phyloP scores from a whole-genome alignment of 1,140 invertebrate species.

The Pogonognathellus flavescens region DNA sequence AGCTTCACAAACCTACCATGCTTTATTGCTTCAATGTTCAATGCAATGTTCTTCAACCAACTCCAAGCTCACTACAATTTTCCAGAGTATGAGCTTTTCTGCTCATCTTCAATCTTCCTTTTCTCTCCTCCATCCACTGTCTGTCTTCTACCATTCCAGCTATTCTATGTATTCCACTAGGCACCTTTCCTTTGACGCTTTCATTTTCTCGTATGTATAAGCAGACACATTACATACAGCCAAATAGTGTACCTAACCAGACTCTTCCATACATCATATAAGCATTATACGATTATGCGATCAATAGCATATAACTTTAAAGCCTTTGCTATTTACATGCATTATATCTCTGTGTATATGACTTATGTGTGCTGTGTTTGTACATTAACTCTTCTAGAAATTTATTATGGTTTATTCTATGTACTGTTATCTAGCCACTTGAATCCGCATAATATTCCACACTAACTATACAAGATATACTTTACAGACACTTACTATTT shows the following conservation, averaged over 20 bases:
- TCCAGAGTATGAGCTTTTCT: constrained; percentile 6
- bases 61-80: constrained; percentile 41
- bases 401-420: too few species aligned
- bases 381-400: too few species aligned
- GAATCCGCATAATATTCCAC: constrained; percentile 18
- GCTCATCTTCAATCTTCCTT: constrained; percentile 38
- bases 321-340: too few species aligned
- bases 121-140: neutral
- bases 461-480: neutral
- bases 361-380: too few species aligned
- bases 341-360: too few species aligned
- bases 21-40: constrained; percentile 60
- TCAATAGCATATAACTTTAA: neutral
- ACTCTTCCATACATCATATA: neutral
- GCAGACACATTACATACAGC: neutral
- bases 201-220: neutral
- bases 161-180: neutral
- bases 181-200: neutral
- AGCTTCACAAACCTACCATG: constrained; percentile 59
- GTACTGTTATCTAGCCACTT: neutral
- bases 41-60: constrained; percentile 33
- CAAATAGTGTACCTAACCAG: neutral
- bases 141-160: neutral
- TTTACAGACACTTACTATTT: neutral
- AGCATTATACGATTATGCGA: neutral